phyloP scores from a whole-genome alignment of 2,797 vertebrate genomes.

The Peromyscus attwateri region DNA sequence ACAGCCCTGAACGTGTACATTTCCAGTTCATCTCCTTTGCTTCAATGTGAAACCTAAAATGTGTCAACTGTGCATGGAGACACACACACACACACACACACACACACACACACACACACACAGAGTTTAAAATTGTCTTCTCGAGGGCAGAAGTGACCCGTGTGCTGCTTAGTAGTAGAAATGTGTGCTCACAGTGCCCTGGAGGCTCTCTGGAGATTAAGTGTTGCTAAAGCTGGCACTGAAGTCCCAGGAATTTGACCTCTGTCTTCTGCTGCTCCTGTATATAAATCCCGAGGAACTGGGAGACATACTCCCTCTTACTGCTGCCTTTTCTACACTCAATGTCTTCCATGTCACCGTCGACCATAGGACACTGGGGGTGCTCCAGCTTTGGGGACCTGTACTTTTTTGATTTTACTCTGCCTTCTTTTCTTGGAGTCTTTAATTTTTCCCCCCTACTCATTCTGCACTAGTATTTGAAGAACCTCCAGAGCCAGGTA shows the following conservation, averaged over 20 bases:
- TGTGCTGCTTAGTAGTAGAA: neutral
- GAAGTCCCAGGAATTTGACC: neutral
- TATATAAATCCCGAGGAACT: neutral
- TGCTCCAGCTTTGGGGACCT: neutral
- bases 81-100: neutral
- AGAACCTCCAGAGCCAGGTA: neutral
- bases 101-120: neutral
- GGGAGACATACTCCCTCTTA: neutral
- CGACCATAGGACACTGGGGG: neutral
- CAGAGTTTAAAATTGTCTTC: neutral
- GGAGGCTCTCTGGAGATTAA: neutral
- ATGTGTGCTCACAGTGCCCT: neutral
- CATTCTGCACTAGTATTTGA: neutral
- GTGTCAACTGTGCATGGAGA: neutral
- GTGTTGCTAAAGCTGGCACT: neutral
- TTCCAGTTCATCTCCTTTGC: neutral
- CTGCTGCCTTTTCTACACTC: neutral
- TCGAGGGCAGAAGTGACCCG: neutral
- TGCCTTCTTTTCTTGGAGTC: neutral
- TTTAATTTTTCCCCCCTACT: neutral
- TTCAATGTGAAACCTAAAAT: conserved; percentile 15
- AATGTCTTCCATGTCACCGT: neutral
- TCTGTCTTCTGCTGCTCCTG: neutral
- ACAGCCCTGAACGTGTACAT: neutral
- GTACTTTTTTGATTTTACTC: neutral